Evolutionary conservation across 2,888 invertebrate species (phyloP), one percentile per base, ranked within the genome.

Genomic region (Drosophila atroscutellata): DNA sequence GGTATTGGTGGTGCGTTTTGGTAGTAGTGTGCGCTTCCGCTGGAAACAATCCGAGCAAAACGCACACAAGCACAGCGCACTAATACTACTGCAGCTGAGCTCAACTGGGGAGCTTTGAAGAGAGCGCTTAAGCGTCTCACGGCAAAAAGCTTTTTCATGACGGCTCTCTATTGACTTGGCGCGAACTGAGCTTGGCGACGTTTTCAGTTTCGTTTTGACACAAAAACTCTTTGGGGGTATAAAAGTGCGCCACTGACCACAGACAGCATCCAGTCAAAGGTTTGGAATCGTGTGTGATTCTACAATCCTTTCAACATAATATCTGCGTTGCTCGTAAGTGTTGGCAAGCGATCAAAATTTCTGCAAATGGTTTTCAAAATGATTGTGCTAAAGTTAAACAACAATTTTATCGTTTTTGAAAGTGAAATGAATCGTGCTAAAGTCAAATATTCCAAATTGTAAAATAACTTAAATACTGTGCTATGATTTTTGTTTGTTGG

Each of bases 191-290:
- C 69, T 86, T 75, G 72, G 61, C 77, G 80, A 62, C 75, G 81
- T 60, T 82, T 78, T 79, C 77, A 85, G 79, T 91, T 86, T 90
- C 89, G 85, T 85, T 78, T 78, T 85, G 83, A 75, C 89, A 87
- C 87, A 90, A 88, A 90, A 91, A 89, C 91, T 89, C 88, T 85
- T 91, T 87, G 80, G 86, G 90, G 86, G 93, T 93, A 93, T 93
- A 93, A 92, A 93, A 93, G 93, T 92, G 90, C 91, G 90, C 91
- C 90, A 91, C 92, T 92, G 91, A 91, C 91, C 92, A 89, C 88
- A 91, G 91, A 92, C 93, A 93, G 93, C 93, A 93, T 93, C 93
- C 93, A 93, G 93, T 93, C 92, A 92, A 92, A 92, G 92, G 92
- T 92, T 92, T 93, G 92, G 93, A 93, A 93, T 93, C 93, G 91